Base-by-base conservation (phyloP, 2,797 vertebrate genomes). In the Triplophysa yarkandensis region DNA sequence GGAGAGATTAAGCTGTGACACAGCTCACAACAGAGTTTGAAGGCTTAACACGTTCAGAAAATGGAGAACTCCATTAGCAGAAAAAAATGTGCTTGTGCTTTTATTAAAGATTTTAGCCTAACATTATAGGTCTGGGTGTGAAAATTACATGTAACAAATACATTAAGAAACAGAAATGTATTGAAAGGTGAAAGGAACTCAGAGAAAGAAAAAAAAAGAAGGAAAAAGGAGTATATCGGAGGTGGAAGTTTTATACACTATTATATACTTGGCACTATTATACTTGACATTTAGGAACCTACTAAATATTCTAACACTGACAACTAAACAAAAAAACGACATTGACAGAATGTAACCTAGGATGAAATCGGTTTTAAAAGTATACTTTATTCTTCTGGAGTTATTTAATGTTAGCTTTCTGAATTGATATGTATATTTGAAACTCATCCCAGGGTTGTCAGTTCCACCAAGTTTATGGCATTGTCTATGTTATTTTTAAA, bases 41-140 rank as follows among this genome's bases (percentile, higher is more conserved):
- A 69, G 79, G 72, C 77, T 76, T 74, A 30, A 66, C 28, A 3
- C 28, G 21, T 61, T 73, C 17, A 63, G 36, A 66, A 52, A 77
- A 57, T 71, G 46, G 44, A 81, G 27, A 43, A 70, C 61, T 79
- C 66, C 77, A 81, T 78, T 76, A 76, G 80, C 63, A 23, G 17
- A 25, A 60, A 72, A 39, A 73, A 39, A 74, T 27, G 54, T 43
- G 52, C 41, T 41, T 23, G 64, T 19, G 74, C 77, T 73, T 73
- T 73, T 50, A 48, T 27, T 32, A 67, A 44, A 54, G 54, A 41
- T 67, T 76, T 69, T 63, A 70, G 64, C 21, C 46, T 28, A 7
- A 63, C 21, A 32, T 39, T 48, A 30, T 10, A 58, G 52, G 30
- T 39, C 41, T 60, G 19, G 27, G 19, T 39, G 41, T 6, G 48